Conservation (phyloP, 2,888 invertebrate species). For the Deroplatys truncata region DNA sequence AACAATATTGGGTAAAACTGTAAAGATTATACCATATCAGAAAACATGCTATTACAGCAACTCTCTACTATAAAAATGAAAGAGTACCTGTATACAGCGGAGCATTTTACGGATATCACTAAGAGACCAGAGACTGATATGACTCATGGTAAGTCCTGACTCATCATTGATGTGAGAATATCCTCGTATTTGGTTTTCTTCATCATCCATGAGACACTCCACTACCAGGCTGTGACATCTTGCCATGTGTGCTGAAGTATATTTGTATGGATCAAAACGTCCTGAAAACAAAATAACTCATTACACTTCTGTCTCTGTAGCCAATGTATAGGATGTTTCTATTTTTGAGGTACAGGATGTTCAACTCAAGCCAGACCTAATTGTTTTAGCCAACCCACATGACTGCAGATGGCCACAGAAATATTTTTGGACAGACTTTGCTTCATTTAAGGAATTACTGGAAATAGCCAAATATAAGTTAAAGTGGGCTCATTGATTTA, state of each 20-base stretch:
- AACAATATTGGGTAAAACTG: too few relatives aligned
- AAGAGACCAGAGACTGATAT: slow-evolving; percentile 76
- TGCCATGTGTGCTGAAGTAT: slow-evolving; percentile 79
- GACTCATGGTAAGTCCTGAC: slow-evolving; percentile 77
- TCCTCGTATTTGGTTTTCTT: slow-evolving; percentile 76
- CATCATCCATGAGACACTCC: slow-evolving; percentile 80
- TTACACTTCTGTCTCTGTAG: not conserved
- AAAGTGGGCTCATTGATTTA: too few relatives aligned
- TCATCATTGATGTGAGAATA: slow-evolving; percentile 82
- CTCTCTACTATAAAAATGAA: not conserved
- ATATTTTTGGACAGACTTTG: too few relatives aligned
- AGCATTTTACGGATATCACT: slow-evolving; percentile 72
- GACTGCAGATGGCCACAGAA: too few relatives aligned
- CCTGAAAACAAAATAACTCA: slow-evolving; percentile 42
- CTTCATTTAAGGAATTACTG: too few relatives aligned
- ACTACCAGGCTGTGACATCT: slow-evolving; percentile 81
- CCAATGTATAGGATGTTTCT: not conserved
- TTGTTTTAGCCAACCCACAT: too few relatives aligned
- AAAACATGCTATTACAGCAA: too few relatives aligned
- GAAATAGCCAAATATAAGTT: too few relatives aligned
- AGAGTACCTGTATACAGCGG: slow-evolving; percentile 66
- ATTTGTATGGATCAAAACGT: slow-evolving; percentile 70
- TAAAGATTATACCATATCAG: too few relatives aligned
- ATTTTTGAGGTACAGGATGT: too few relatives aligned
- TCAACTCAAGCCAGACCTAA: too few relatives aligned